phyloP scores from a whole-genome alignment of 2,888 invertebrate genomes.

The Doris montereyensis region DNA sequence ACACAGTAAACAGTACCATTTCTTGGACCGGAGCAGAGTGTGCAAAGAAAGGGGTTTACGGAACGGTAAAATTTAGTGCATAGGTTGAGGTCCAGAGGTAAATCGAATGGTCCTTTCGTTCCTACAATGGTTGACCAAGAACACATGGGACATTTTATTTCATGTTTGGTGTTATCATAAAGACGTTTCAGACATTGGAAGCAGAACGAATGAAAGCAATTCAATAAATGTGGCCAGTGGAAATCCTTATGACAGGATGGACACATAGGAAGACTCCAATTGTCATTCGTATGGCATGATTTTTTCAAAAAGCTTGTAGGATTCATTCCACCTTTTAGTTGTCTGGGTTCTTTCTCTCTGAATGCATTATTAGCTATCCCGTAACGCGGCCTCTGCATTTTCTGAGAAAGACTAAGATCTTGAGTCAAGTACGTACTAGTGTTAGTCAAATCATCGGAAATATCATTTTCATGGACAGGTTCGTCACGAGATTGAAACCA shows the following conservation, averaged over 20 bases:
- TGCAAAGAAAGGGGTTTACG: constrained; percentile 29
- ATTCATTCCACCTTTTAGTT: too few relatives aligned
- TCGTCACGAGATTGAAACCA: too few relatives aligned
- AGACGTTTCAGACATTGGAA: constrained; percentile 15
- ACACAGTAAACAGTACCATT: constrained; percentile 2
- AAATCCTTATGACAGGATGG: not conserved
- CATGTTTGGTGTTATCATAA: not conserved
- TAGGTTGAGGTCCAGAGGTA: not conserved
- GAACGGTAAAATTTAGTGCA: not conserved
- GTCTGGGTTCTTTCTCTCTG: too few relatives aligned
- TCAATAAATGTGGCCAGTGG: constrained; percentile 33
- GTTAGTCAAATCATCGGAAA: too few relatives aligned
- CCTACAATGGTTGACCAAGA: not conserved
- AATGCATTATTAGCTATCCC: too few relatives aligned
- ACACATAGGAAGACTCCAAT: not conserved
- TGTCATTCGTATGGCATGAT: too few relatives aligned
- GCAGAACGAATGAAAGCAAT: constrained; percentile 32
- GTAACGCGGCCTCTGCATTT: too few relatives aligned
- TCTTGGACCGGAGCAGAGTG: not conserved
- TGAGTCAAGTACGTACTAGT: too few relatives aligned
- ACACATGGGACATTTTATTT: constrained; percentile 22
- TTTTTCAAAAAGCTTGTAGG: too few relatives aligned
- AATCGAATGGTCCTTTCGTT: not conserved
- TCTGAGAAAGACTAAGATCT: too few relatives aligned
- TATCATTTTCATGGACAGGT: too few relatives aligned